Base-by-base conservation (phyloP, 2,113 vertebrate species). In the Melanostigma gelatinosum region DNA sequence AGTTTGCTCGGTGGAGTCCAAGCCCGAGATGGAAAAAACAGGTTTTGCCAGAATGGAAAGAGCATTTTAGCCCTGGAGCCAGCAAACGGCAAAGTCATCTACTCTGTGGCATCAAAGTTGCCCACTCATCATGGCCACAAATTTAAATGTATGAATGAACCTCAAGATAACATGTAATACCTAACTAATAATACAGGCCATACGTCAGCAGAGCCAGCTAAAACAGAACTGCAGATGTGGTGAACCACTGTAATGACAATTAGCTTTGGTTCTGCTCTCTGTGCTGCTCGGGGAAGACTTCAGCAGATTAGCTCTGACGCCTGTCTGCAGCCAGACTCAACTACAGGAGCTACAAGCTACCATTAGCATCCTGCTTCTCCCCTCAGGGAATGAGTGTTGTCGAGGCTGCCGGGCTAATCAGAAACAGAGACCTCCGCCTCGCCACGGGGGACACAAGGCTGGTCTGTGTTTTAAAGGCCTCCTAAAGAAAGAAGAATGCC, bases 371-470 rank as follows among this genome's bases (percentile, higher is more conserved):
- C 87, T 89, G 90, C 70, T 90, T 87, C 82, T 88, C 85, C 94
- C 88, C 87, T 77, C 75, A 75, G 91, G 90, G 94, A 94, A 90
- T 36, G 40, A 85, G 90, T 92, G 93, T 93, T 90, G 91, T 93
- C 88, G 24, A 82, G 89, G 69, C 72, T 88, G 90, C 63, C 74
- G 44, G 83, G 76, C 94, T 94, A 96, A 97, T 54, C 95, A 96
- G 94, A 91, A 94, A 92, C 91, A 94, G 92, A 89, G 80, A 83
- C 32, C 87, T 93, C 91, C 85, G 93, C 95, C 92, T 91, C 66
- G 9, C 83, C 73, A 80, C 44, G 61, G 83, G 90, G 92, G 90
- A 96, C 96, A 97, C 95, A 97, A 96, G 95, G 95, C 92, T 72
- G 88, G 85, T 93, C 66, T 95, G 93, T 97, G 93, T 97, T 94